Percentiles rank a stretch among this genome's conserved stretches.
Conservation (phyloP, 1,140 invertebrate genomes). For the Tetramorium alpestre region DNA sequence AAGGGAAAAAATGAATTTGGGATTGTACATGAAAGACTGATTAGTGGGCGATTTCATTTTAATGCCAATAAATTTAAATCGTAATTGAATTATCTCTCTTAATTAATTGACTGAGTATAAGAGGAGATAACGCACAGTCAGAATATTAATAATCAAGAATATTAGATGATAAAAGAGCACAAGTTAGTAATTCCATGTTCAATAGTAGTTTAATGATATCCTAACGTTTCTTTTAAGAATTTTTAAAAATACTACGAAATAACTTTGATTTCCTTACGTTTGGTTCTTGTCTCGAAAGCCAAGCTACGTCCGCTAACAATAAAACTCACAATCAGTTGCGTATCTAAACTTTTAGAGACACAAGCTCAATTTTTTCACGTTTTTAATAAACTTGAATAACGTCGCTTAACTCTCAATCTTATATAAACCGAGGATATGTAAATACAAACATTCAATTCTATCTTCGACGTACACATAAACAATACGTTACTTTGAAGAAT, state of each 20-base stretch:
- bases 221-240: neutral
- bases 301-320: neutral
- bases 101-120: neutral
- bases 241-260: neutral
- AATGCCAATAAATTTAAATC: neutral
- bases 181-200: neutral
- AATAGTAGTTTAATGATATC: neutral
- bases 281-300: neutral
- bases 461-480: too few relatives aligned
- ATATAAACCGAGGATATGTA: neutral
- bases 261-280: neutral
- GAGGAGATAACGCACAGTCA: neutral
- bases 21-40: neutral
- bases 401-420: neutral
- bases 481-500: neutral
- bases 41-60: neutral
- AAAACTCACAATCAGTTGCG: neutral
- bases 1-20: neutral
- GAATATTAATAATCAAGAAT: conserved; percentile 1
- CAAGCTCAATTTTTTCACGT: neutral
- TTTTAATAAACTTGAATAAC: neutral
- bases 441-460: neutral
- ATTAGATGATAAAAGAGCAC: neutral
- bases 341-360: neutral
- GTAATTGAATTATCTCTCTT: neutral